These are phyloP conservation scores for Charaxes varanes DNA, from an alignment of 1,140 invertebrate species.

Conservation along the genomic window DNA sequence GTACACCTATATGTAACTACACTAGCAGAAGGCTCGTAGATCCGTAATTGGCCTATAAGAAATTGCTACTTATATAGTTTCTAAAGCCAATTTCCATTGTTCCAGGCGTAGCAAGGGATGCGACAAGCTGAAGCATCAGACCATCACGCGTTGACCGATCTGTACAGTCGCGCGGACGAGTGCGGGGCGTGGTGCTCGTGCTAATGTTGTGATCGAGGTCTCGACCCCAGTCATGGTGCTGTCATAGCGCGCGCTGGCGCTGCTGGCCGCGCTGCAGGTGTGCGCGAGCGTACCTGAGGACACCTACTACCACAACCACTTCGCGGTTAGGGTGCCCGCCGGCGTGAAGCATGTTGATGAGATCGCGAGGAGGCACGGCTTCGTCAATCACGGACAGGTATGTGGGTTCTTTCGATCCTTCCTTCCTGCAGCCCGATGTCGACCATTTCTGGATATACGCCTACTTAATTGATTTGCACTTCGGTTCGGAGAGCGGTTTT, in stretches of 20 bases:
- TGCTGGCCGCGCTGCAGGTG: constrained; percentile 42
- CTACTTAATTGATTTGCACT: too few relatives aligned
- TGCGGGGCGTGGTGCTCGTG: constrained; percentile 31
- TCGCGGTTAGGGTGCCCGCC: constrained; percentile 83
- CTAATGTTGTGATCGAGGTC: constrained; percentile 32
- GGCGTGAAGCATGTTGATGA: constrained; percentile 74
- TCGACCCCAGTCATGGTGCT: constrained; percentile 41
- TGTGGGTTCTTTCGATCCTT: too few relatives aligned
- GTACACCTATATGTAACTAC: too few relatives aligned
- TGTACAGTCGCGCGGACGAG: constrained; percentile 17
- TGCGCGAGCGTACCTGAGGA: constrained; percentile 33
- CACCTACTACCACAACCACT: constrained; percentile 82
- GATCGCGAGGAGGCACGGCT: constrained; percentile 83
- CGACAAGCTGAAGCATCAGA: constrained; percentile 3
- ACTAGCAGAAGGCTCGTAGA: too few relatives aligned
- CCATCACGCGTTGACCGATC: constrained; percentile 7
- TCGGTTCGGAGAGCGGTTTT: too few relatives aligned
- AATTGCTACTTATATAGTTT: too few relatives aligned
- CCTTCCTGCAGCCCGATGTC: too few relatives aligned
- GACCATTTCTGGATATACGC: too few relatives aligned
- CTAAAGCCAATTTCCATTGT: constrained; percentile 10
- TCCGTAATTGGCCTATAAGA: too few relatives aligned
- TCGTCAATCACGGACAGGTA: constrained; percentile 84
- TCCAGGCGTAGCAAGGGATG: constrained; percentile 23
- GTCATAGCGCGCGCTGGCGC: constrained; percentile 57